Base-by-base conservation (phyloP, 2,888 invertebrate species). In the Stictocephala bisonia region DNA sequence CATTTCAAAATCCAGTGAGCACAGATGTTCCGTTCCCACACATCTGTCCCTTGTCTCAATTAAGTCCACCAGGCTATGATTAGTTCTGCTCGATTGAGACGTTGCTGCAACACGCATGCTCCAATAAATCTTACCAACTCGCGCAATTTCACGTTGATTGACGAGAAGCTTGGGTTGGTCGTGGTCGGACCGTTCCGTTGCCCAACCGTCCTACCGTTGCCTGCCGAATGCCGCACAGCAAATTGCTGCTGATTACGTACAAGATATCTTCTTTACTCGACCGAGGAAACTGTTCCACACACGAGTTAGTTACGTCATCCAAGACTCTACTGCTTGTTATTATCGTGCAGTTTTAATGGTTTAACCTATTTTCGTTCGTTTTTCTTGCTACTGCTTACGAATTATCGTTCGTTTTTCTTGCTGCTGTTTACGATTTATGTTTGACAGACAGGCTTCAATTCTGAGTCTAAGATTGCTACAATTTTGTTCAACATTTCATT, bases 261-360 rank as follows among this genome's bases (percentile, higher is more conserved):
- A 6, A 64, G 64, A 64, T 64, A 64, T 64, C 64, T 64, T 64
- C 64, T 64, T 64, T 64, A 64, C 64, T n/a, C 64, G 64, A 64
- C 26, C 64, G 64, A 26, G 44, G 64, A 64, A 44, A 64, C 64
- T 27, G 64, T 64, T 64, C 44, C 64, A 44, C 64, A n/a, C n/a
- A n/a, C n/a, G n/a, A n/a, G n/a, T n/a, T n/a, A n/a, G n/a, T n/a
- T n/a, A n/a, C n/a, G n/a, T n/a, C n/a, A n/a, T n/a, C n/a, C n/a
- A n/a, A n/a, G n/a, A n/a, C n/a, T n/a, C n/a, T n/a, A n/a, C n/a
- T n/a, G n/a, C n/a, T n/a, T n/a, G n/a, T n/a, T n/a, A n/a, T n/a
- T n/a, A n/a, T n/a, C n/a, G n/a, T n/a, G n/a, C n/a, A n/a, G n/a
- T n/a, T n/a, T n/a, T n/a, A n/a, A n/a, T n/a, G n/a, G n/a, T n/a